Evolutionary conservation across 2,797 vertebrate species (phyloP), one percentile per base, ranked within the genome.

Genomic region (Tarsius wallacei): DNA sequence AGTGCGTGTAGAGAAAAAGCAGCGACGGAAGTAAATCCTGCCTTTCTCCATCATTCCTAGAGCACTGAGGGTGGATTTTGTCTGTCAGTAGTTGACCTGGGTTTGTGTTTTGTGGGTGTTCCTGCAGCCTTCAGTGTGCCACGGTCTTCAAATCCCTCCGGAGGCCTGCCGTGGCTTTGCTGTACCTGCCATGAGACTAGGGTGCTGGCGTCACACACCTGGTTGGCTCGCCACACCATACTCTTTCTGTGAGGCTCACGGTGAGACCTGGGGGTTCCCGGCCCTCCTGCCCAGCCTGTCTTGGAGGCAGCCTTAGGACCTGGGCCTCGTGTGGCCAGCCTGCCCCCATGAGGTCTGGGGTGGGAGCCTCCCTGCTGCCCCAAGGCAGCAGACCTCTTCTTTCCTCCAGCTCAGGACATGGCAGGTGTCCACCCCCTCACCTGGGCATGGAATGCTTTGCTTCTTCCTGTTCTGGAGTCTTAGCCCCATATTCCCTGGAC

Each of bases 391-490:
- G 10, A 11, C 64, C 33, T 59, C 63, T 63, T 15, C 57, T 10
- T 64, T 8, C 7, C 14, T 42, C 42, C 42, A 15, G 47, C 33
- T 42, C 55, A 26, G 63, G 47, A 42, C 26, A 14, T 0, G 1
- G 17, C 57, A 21, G 47, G 16, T 10, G 17, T 49, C 33, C 33
- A 4, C 16, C 33, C 17, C 47, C 24, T 22, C 71, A 28, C 55
- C 11, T 1, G 24, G 7, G 36, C 42, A 42, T 6, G 17, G 2
- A 11, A 42, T 0, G 0, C 57, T n/a, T 15, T 2, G 21, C 26
- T 5, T 24, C 71, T 51, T 1, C 71, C n/a, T 78, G 11, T 6
- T 51, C 93, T 17, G 3, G 5, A 2, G 73, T 21, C 55, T 24
- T 53, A 2, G 7, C 14, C 5, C 4, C 8, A 16, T 6, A 28